Evolutionary conservation across 2,113 vertebrate species (phyloP), one percentile per base, ranked within the genome.

Genomic region (Okapia johnstoni): DNA sequence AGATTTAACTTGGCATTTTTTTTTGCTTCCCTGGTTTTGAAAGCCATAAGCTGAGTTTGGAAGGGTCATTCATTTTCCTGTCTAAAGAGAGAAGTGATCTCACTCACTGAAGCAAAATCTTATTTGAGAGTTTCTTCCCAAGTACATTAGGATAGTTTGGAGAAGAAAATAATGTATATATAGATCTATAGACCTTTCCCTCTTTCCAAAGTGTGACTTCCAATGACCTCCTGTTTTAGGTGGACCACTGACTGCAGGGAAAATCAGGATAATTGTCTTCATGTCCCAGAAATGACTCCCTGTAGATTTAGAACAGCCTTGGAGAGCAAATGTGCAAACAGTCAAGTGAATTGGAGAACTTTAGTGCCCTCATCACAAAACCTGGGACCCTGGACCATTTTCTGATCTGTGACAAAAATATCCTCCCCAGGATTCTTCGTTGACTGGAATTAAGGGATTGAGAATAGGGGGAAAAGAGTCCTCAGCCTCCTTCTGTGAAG

Each of bases 81-180:
- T 33, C 48, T 66, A 79, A 94, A 84, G 50, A 89, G 48, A 93
- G 23, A 94, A 57, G 28, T 23, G 13, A 36, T 52, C 23, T 92
- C 15, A 19, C 66, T 87, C 58, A 58, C 36, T 9, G 48, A 61
- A 83, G 55, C 4, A 70, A 87, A 58, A 26, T 90, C 26, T 55
- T 58, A 6, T 36, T 63, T 30, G 23, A 55, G 26, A n/a, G 16
- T 52, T 79, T 87, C n/a, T 92, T 46, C 40, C 0, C 40, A 46
- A 85, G 16, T 36, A 33, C 2, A 2, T 12, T 60, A 26, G n/a
- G 11, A 7, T n/a, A 57, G 77, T 54, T 30, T 86, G 26, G 54
- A 86, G 55, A 60, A 61, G n/a, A 54, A 90, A 76, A 63, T 6
- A 30, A 17, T 57, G 26, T 50, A 66, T 52, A 0, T 10, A 12